Base-by-base conservation (phyloP, 2,797 vertebrate species). In the Odontamblyopus rebecca region DNA sequence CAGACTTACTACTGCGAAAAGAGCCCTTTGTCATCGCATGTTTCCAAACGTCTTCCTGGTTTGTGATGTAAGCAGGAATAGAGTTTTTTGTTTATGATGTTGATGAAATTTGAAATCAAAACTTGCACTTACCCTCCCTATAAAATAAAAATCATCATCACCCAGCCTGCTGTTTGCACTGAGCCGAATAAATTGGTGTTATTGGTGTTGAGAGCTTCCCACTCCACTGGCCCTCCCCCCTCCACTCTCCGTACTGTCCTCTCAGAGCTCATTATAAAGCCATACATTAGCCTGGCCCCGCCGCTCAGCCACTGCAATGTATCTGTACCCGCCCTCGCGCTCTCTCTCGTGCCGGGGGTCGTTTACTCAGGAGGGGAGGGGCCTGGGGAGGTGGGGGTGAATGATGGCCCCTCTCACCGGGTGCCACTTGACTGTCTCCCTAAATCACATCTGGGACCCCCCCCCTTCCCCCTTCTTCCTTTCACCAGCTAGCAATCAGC, bases 261-360 rank as follows among this genome's bases (percentile, higher is more conserved):
- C 57, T 38, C 65, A 32, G 63, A 68, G 53, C 68, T 61, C 71
- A 88, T 90, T 90, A 89, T 89, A 86, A 89, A 76, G 75, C 70
- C 74, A 80, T 91, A 81, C 78, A 77, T 91, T 88, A 85, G 67
- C 77, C 77, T 71, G 78, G 83, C 75, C 69, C 76, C 70, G 75
- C 79, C 59, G 30, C 82, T 82, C 74, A 79, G 80, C 88, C 81
- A 85, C 82, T 75, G 66, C 76, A 71, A 84, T 80, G 61, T 75
- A 79, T 86, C 82, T 15, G 5, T 9, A 38, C 35, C 35, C 35
- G 35, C 35, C 8, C 41, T 44, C 41, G 12, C 41, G 11, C 41
- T 44, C 41, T 13, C 41, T 82, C 83, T 83, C 77, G 73, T 70
- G 78, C 82, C 82, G 3, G 41, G 79, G 61, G 82, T 89, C 71